phyloP scores from a whole-genome alignment of 2,888 invertebrate genomes.

The Coremacera marginata region DNA sequence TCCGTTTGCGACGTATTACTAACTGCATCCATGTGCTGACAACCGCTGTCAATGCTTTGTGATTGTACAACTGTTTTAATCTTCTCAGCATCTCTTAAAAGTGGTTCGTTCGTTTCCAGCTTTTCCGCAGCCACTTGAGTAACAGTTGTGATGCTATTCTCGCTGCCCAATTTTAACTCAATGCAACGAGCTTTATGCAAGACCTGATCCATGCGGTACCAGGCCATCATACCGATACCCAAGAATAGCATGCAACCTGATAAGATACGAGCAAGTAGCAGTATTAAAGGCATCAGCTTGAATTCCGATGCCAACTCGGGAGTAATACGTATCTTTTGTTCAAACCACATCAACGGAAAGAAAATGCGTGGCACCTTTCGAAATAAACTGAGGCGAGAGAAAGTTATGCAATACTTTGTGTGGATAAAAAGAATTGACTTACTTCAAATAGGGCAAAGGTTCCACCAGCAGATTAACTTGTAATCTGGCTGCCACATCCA shows the following conservation, averaged over 20 bases:
- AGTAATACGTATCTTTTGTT: constrained; percentile 54
- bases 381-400: constrained; percentile 49
- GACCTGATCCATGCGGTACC: constrained; percentile 53
- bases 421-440: constrained; percentile 61
- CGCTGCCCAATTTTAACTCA: neutral
- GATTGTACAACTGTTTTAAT: constrained; percentile 13
- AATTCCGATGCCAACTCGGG: constrained; percentile 51
- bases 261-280: constrained; percentile 47
- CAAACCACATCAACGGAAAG: constrained; percentile 61
- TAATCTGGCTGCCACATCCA: constrained; percentile 80
- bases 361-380: constrained; percentile 52
- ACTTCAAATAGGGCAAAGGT: constrained; percentile 75
- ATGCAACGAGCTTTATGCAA: constrained; percentile 42
- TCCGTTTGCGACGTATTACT: neutral
- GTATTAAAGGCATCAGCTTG: constrained; percentile 50
- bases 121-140: neutral
- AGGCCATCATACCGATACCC: constrained; percentile 53
- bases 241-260: constrained; percentile 46
- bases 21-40: neutral
- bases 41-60: constrained; percentile 30
- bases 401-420: neutral
- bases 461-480: constrained; percentile 81
- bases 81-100: neutral
- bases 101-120: neutral
- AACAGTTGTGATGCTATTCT: neutral